Percentiles rank a stretch among this genome's conserved stretches.
These are phyloP conservation scores for Theonella swinhoei DNA, from an alignment of 37 sponge, comb jelly and placozoan genomes.

Conservation along the genomic window DNA sequence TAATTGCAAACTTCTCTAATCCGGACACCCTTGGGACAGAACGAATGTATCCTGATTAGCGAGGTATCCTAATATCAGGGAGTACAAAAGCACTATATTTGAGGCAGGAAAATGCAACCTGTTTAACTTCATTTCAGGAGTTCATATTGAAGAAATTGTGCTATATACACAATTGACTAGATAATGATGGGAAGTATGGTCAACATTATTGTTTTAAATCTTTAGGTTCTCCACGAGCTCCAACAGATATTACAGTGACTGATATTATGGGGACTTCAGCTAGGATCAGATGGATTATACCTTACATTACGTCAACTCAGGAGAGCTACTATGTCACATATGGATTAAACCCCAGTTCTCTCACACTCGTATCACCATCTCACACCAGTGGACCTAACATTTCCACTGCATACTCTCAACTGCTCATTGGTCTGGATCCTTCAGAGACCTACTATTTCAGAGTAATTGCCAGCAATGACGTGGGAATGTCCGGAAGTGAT, in stretches of 20 bases:
- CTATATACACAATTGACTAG: too few relatives aligned
- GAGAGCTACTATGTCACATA: neutral
- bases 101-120: too few relatives aligned
- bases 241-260: neutral
- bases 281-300: neutral
- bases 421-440: slow-evolving; percentile 8
- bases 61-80: too few relatives aligned
- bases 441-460: slow-evolving; percentile 24
- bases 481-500: neutral
- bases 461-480: slow-evolving; percentile 8
- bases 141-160: too few relatives aligned
- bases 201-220: neutral
- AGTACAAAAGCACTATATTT: too few relatives aligned
- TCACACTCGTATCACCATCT: neutral
- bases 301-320: neutral
- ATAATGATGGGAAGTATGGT: too few relatives aligned
- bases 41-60: too few relatives aligned
- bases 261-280: neutral
- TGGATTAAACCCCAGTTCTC: neutral
- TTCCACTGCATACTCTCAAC: neutral
- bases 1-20: neutral
- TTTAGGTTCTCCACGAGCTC: neutral
- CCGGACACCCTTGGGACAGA: too few relatives aligned
- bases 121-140: too few relatives aligned
- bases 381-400: neutral